Evolutionary conservation across 2,888 invertebrate species (phyloP).

Genomic region (Nebria salina): DNA sequence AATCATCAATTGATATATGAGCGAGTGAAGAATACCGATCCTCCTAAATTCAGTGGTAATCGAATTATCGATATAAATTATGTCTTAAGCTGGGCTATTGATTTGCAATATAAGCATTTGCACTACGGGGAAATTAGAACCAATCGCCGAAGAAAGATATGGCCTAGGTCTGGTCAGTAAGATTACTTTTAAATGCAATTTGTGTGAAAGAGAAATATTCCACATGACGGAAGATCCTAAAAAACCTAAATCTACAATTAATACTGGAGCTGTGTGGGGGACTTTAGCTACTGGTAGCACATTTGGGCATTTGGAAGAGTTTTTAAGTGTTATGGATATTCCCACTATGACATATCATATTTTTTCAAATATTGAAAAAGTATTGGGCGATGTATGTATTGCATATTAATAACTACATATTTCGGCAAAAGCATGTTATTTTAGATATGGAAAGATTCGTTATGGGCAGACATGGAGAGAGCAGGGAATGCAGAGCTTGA

Average conservation of each 20-base stretch:
- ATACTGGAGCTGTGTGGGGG: conserved; percentile 36
- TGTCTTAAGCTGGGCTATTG: neutral
- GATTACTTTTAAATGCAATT: conserved; percentile 2
- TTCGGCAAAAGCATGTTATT: neutral
- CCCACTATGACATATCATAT: conserved; percentile 17
- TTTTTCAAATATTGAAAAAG: conserved; percentile 12
- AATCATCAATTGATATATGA: too few species aligned
- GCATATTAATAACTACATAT: neutral
- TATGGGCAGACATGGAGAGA: neutral
- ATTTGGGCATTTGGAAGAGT: conserved; percentile 12
- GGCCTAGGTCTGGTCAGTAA: neutral
- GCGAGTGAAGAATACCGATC: too few species aligned
- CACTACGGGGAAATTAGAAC: neutral
- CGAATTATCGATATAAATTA: neutral
- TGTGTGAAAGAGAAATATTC: conserved; percentile 4
- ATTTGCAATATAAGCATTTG: neutral
- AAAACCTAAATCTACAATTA: conserved; percentile 11
- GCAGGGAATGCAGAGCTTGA: neutral
- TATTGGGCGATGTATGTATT: conserved; percentile 17
- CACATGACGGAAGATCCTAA: conserved; percentile 14
- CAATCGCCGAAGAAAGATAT: neutral
- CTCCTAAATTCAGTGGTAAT: too few species aligned
- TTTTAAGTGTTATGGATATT: conserved; percentile 21
- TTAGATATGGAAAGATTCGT: neutral
- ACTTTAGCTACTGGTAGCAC: conserved; percentile 28